These are phyloP conservation scores for Hippocampus guttulatus DNA, from an alignment of 2,113 vertebrate species.

Conservation along the genomic window DNA sequence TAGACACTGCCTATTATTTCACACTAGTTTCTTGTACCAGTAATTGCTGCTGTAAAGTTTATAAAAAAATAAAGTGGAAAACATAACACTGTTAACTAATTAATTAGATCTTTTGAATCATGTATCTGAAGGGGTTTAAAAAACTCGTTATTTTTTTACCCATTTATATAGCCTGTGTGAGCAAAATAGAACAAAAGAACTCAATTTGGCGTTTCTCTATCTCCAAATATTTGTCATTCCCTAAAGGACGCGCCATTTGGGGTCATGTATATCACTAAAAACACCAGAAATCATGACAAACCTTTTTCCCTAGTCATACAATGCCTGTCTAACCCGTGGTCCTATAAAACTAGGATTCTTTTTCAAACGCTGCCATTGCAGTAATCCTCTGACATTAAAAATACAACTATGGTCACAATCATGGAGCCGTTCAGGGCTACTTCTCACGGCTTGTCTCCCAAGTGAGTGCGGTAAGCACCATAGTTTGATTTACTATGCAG, in stretches of 20 bases:
- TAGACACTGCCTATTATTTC: not conserved
- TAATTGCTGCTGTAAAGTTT: not conserved
- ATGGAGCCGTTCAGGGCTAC: not conserved
- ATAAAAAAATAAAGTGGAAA: not conserved
- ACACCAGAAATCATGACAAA: not conserved
- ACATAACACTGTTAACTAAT: not conserved
- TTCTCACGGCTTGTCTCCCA: not conserved
- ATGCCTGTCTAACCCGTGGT: not conserved
- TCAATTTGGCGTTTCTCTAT: not conserved
- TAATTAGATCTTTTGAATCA: not conserved
- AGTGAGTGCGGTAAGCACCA: not conserved
- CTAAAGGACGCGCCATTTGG: not conserved
- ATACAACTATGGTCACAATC: not conserved
- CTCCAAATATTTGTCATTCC: not conserved
- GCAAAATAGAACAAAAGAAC: not conserved
- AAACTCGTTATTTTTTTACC: not conserved
- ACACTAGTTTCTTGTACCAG: not conserved
- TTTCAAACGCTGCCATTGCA: not conserved
- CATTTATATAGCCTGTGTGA: not conserved
- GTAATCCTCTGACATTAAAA: not conserved
- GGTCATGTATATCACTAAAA: not conserved
- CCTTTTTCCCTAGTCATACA: not conserved
- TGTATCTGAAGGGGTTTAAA: not conserved
- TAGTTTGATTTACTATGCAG: not conserved
- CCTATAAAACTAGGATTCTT: slow-evolving; percentile 10